phyloP scores from a whole-genome alignment of 2,113 vertebrate genomes.

The Cinclus cinclus region DNA sequence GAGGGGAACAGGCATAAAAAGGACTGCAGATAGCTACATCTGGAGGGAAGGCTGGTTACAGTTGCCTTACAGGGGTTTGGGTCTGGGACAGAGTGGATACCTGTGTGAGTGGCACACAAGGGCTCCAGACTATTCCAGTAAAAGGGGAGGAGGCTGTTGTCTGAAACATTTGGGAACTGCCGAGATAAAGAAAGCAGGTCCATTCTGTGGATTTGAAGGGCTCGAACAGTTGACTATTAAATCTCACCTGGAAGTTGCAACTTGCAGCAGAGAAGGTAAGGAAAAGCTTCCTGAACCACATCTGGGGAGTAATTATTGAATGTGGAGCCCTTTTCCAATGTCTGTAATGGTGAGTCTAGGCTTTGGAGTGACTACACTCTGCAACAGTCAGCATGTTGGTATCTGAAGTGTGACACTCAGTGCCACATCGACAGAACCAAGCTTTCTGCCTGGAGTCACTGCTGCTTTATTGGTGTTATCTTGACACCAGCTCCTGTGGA shows the following conservation, averaged over 20 bases:
- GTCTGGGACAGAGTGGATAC: neutral
- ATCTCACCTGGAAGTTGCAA: neutral
- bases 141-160: neutral
- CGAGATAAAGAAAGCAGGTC: neutral
- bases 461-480: neutral
- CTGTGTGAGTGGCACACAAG: neutral
- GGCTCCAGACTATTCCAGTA: neutral
- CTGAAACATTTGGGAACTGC: neutral
- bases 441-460: neutral
- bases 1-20: neutral
- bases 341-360: neutral
- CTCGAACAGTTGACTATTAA: neutral
- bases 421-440: neutral
- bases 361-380: fast-evolving
- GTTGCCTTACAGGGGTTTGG: neutral
- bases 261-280: neutral
- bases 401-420: neutral
- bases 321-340: neutral
- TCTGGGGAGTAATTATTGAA: neutral
- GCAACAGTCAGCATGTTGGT: neutral
- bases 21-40: neutral
- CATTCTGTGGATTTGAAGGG: neutral
- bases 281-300: neutral
- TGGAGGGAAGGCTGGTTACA: neutral
- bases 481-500: neutral